Conservation (phyloP, 1,140 invertebrate genomes). For the Hyphantria cunea region DNA sequence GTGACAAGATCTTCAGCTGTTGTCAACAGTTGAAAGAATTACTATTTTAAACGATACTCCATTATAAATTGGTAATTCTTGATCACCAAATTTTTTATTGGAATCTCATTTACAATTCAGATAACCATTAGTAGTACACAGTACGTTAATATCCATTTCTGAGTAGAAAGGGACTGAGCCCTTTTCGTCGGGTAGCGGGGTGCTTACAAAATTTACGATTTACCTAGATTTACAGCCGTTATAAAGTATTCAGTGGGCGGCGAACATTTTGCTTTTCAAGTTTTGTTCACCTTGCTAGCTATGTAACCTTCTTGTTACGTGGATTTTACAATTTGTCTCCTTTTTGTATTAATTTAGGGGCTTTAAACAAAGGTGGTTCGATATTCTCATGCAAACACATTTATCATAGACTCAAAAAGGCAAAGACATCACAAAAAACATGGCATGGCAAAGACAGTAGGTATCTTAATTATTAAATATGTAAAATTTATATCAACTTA, state of each 20-base stretch:
- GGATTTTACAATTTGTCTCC: slow-evolving; percentile 13
- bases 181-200: slow-evolving; percentile 47
- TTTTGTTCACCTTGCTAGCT: slow-evolving; percentile 11
- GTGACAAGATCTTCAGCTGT: too few relatives aligned
- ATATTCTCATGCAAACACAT: too few relatives aligned
- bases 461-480: too few relatives aligned
- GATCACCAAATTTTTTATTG: background rate
- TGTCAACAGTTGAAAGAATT: too few relatives aligned
- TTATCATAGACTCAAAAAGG: too few relatives aligned
- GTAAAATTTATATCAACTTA: too few relatives aligned
- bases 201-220: slow-evolving; percentile 60
- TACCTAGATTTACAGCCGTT: slow-evolving; percentile 56
- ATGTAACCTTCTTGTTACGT: slow-evolving; percentile 7
- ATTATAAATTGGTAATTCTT: too few relatives aligned
- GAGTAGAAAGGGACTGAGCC: slow-evolving; percentile 40
- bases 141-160: slow-evolving; percentile 44
- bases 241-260: slow-evolving; percentile 60
- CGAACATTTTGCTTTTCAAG: slow-evolving; percentile 33
- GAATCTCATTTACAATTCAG: slow-evolving; percentile 1
- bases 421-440: too few relatives aligned
- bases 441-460: too few relatives aligned
- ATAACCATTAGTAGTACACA: slow-evolving; percentile 6
- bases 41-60: too few relatives aligned
- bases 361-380: too few relatives aligned
- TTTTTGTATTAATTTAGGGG: slow-evolving; percentile 1